Conservation (phyloP, 2,113 vertebrate genomes). For the Syngnathus floridae region DNA sequence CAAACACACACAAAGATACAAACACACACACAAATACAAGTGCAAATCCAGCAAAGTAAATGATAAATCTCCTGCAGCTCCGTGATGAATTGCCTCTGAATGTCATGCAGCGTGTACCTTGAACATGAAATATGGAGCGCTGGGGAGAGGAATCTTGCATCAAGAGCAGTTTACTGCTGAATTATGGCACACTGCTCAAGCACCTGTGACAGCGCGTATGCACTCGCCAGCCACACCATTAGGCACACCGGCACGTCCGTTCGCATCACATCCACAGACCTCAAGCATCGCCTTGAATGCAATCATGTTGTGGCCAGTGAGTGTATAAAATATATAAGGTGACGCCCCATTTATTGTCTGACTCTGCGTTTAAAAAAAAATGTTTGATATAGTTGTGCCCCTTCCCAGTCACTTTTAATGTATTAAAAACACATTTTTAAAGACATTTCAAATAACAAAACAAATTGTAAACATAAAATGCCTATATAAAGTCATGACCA, state of each 20-base stretch:
- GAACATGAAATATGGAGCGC: slow-evolving; percentile 52
- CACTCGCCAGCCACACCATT: background rate
- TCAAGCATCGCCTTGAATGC: background rate
- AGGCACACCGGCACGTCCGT: background rate
- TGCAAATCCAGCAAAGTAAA: slow-evolving; percentile 31
- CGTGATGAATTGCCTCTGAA: slow-evolving; percentile 46
- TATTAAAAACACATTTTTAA: too few species aligned
- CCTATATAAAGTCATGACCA: too few species aligned
- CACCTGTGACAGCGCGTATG: background rate
- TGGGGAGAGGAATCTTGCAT: slow-evolving; percentile 34
- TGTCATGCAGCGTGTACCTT: slow-evolving; percentile 36
- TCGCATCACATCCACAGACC: background rate
- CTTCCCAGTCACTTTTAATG: too few species aligned
- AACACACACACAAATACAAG: background rate
- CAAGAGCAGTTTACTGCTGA: slow-evolving; percentile 49
- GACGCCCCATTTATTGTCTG: too few species aligned
- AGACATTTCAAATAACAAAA: too few species aligned
- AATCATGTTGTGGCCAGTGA: background rate
- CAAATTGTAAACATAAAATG: too few species aligned
- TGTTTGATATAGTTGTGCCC: too few species aligned
- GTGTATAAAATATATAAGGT: too few species aligned
- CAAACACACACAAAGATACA: background rate
- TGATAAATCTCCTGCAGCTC: slow-evolving; percentile 51
- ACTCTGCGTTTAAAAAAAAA: too few species aligned
- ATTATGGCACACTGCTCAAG: slow-evolving; percentile 41